Conservation (phyloP, 2,888 invertebrate species). For the Synergus gifuensis region DNA sequence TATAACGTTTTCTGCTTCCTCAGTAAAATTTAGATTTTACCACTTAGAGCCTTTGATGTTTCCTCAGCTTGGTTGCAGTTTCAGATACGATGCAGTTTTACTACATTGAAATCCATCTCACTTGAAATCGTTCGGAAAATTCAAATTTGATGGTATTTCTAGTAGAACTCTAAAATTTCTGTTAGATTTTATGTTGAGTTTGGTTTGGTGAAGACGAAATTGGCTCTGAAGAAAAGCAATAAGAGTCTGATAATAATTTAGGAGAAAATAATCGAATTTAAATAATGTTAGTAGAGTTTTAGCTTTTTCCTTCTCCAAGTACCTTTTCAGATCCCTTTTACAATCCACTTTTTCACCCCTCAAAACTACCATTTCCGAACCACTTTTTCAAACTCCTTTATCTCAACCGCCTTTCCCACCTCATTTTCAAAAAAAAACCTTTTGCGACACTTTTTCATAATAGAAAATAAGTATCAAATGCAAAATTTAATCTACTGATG, state of each 20-base stretch:
- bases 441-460: too few species aligned
- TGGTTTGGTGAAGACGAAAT: neutral
- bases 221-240: neutral
- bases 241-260: neutral
- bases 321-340: too few species aligned
- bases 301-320: too few species aligned
- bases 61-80: conserved; percentile 14
- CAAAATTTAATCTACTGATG: too few species aligned
- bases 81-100: conserved; percentile 32
- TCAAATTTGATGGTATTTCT: conserved; percentile 26
- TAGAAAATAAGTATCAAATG: too few species aligned
- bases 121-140: conserved; percentile 26
- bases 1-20: conserved; percentile 40
- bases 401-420: too few species aligned
- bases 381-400: too few species aligned
- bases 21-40: conserved; percentile 39
- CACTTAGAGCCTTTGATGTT: conserved; percentile 27
- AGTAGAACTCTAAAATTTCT: neutral
- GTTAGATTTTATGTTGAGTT: conserved; percentile 14
- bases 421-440: too few species aligned
- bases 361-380: too few species aligned
- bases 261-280: neutral
- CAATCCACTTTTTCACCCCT: too few species aligned
- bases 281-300: too few species aligned
- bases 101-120: conserved; percentile 25